Evolutionary conservation across 2,797 vertebrate species (phyloP).

Genomic region (Pantherophis alleghaniensis): DNA sequence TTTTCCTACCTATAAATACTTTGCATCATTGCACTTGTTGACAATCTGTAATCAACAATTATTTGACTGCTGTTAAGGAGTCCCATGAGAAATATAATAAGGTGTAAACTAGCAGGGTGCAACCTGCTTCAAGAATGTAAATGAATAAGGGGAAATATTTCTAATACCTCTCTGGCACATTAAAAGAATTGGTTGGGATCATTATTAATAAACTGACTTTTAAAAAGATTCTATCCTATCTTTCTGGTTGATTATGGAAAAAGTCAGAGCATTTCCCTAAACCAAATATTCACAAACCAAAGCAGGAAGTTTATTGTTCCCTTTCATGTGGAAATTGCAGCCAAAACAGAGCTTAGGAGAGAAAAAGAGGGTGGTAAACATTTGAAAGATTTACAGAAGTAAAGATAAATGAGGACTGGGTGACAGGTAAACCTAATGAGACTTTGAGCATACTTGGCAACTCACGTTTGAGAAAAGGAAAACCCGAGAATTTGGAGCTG

Average conservation of each 20-base stretch:
- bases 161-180: neutral
- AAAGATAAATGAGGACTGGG: neutral
- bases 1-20: conserved; percentile 23
- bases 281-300: neutral
- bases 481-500: neutral
- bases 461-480: neutral
- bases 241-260: neutral
- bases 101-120: neutral
- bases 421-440: neutral
- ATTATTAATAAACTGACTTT: neutral
- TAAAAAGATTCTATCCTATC: neutral
- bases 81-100: neutral
- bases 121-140: neutral
- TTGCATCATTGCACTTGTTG: conserved; percentile 23
- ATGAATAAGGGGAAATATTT: neutral
- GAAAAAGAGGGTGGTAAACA: neutral
- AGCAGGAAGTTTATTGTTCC: neutral
- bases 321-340: neutral
- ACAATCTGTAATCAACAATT: neutral
- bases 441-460: neutral
- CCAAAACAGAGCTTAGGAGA: neutral
- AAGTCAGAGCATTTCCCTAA: neutral
- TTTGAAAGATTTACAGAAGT: neutral
- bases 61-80: conserved; percentile 29
- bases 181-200: neutral